Evolutionary conservation across 2,888 invertebrate genomes (phyloP).

Genomic region (Odontomyia ornata): DNA sequence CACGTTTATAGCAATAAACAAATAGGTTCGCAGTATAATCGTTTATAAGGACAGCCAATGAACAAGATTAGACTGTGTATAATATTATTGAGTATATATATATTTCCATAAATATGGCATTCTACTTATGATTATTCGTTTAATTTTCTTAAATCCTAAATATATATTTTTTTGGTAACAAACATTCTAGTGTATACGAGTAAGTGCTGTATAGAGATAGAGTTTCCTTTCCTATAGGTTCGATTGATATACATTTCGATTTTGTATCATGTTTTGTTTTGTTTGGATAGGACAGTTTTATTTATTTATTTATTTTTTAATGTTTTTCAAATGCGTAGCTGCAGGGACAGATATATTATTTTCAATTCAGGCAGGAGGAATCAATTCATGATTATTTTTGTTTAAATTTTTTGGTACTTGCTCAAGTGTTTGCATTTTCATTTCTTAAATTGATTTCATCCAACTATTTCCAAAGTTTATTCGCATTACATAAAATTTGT

Average conservation of each 20-base stretch:
- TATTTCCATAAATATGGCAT: constrained; percentile 20
- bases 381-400: background rate
- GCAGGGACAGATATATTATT: no score
- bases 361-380: constrained; percentile 1
- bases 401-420: no score
- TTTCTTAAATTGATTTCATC: background rate
- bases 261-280: background rate
- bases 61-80: constrained; percentile 5
- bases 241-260: constrained; percentile 15
- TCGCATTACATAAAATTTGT: no score
- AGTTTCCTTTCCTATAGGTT: constrained; percentile 17
- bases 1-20: no score
- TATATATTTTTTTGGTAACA: constrained; percentile 26
- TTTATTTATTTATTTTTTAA: background rate
- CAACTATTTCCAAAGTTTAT: background rate
- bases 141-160: background rate
- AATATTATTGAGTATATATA: constrained; percentile 30
- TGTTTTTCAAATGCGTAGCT: background rate
- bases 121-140: constrained; percentile 12
- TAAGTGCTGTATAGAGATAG: constrained; percentile 22
- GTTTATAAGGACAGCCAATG: background rate
- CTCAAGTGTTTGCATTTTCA: background rate
- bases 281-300: background rate
- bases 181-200: constrained; percentile 25
- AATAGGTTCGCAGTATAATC: background rate